Percentiles rank a stretch among this genome's conserved stretches.
These are phyloP conservation scores for Philaethria dido DNA, from an alignment of 2,888 invertebrate genomes.

Conservation along the genomic window DNA sequence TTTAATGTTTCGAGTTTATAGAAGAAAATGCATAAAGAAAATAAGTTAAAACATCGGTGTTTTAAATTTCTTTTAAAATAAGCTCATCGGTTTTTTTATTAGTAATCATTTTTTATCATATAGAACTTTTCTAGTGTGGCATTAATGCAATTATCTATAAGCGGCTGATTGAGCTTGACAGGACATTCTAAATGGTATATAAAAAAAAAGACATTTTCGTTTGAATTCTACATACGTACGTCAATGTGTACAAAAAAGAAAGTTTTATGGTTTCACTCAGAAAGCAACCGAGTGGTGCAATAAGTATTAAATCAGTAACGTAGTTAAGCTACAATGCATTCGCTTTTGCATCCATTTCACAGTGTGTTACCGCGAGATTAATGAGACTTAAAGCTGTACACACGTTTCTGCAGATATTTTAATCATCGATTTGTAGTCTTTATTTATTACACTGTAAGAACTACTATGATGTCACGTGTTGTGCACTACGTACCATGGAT, in stretches of 20 bases:
- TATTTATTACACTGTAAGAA: slow-evolving; percentile 14
- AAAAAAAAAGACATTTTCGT: background rate
- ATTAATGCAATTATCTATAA: too few species aligned
- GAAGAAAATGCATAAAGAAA: too few species aligned
- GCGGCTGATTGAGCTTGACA: too few species aligned
- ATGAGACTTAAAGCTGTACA: slow-evolving; percentile 38
- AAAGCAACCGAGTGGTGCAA: slow-evolving; percentile 3
- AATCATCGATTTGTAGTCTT: slow-evolving; percentile 8
- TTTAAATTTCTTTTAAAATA: too few species aligned
- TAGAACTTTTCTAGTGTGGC: too few species aligned
- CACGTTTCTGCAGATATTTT: background rate
- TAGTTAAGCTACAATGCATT: slow-evolving; percentile 26
- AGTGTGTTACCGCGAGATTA: slow-evolving; percentile 42
- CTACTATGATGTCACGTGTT: background rate
- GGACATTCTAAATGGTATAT: too few species aligned
- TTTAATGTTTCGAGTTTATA: too few species aligned
- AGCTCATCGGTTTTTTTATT: too few species aligned
- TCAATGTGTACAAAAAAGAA: slow-evolving; percentile 9
- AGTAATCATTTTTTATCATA: too few species aligned
- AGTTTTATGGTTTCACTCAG: background rate
- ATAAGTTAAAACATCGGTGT: too few species aligned
- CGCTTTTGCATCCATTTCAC: slow-evolving; percentile 41
- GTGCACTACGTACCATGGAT: background rate
- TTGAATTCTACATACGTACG: background rate
- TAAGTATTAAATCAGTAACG: slow-evolving; percentile 26